These are phyloP conservation scores for Felis chaus DNA, from an alignment of 2,113 vertebrate species.

Conservation along the genomic window DNA sequence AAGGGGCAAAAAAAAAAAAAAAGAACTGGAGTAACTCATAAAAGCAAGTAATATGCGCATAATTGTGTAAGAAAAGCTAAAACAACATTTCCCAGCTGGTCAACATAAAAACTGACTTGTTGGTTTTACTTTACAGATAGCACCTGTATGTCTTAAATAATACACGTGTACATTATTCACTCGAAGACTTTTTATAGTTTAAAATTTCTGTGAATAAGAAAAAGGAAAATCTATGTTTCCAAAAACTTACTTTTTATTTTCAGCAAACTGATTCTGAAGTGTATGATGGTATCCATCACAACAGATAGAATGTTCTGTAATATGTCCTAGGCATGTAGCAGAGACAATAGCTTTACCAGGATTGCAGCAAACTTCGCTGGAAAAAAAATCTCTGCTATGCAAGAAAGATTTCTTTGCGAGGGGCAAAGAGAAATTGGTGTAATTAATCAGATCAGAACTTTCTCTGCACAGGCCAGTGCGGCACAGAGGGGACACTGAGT, in stretches of 20 bases:
- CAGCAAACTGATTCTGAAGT: not conserved
- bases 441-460: too few relatives aligned
- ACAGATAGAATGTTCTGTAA: not conserved
- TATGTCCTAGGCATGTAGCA: not conserved
- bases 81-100: constrained; percentile 72
- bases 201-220: constrained; percentile 46
- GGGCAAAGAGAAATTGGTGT: fast-evolving
- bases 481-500: not conserved
- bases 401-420: not conserved
- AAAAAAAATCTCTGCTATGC: not conserved
- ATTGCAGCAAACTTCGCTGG: not conserved
- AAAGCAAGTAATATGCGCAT: constrained; percentile 66
- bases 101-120: constrained; percentile 55
- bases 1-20: not conserved
- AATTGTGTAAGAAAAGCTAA: constrained; percentile 71
- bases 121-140: constrained; percentile 64
- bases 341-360: not conserved
- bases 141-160: constrained; percentile 76
- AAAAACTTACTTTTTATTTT: not conserved
- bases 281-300: not conserved
- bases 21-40: constrained; percentile 58
- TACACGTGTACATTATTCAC: constrained; percentile 46
- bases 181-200: constrained; percentile 17
- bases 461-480: not conserved
- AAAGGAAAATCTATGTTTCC: constrained; percentile 39